phyloP scores from a whole-genome alignment of 2,797 vertebrate species.

The Setipinna tenuifilis region DNA sequence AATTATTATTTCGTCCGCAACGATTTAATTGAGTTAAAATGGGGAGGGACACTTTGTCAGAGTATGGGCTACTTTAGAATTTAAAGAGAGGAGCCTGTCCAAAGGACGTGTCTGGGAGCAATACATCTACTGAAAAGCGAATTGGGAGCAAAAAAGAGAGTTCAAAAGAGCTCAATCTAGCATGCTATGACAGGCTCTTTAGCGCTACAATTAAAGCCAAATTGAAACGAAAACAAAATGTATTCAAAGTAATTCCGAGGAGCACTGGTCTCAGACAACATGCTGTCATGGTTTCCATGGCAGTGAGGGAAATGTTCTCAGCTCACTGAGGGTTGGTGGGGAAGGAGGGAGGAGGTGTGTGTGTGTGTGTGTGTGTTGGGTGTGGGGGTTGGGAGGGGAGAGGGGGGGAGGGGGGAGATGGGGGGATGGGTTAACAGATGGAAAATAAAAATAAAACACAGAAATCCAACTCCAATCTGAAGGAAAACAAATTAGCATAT shows the following conservation, averaged over 20 bases:
- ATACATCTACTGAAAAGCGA: neutral
- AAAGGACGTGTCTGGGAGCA: neutral
- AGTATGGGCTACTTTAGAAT: neutral
- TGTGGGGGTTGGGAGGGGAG: conserved; percentile 20
- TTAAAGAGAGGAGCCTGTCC: neutral
- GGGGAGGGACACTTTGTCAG: neutral
- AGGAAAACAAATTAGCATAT: conserved; percentile 44
- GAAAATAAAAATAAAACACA: conserved; percentile 18
- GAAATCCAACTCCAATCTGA: conserved; percentile 38
- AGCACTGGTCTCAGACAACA: conserved; percentile 42
- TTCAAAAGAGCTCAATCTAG: neutral
- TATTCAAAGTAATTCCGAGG: conserved; percentile 43
- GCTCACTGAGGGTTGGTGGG: conserved; percentile 33
- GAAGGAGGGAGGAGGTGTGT: neutral
- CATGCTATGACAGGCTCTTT: conserved; percentile 13
- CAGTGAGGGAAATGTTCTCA: conserved; percentile 52
- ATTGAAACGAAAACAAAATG: conserved; percentile 41
- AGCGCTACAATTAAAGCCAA: conserved; percentile 47
- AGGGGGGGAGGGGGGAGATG: neutral
- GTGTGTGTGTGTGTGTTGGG: no score
- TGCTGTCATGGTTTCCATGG: conserved; percentile 50
- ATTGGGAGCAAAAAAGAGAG: neutral
- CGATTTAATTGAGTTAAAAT: conserved; percentile 10
- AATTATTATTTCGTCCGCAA: neutral
- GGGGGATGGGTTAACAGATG: neutral